These are phyloP conservation scores for Todiramphus saurophagus DNA, from an alignment of 2,113 vertebrate genomes.

Conservation along the genomic window DNA sequence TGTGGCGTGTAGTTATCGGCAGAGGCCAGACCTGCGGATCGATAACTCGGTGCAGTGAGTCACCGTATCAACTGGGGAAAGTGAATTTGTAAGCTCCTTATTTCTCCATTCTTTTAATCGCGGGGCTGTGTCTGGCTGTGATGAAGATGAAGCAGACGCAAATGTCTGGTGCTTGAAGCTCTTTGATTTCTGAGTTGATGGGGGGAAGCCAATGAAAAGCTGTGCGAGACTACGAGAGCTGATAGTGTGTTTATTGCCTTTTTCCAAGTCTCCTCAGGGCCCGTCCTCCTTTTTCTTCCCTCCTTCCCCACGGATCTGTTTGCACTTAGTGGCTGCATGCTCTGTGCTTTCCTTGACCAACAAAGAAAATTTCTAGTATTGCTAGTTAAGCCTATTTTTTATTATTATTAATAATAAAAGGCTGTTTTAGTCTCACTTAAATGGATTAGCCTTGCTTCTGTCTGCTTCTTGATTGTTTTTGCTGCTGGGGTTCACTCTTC, in stretches of 20 bases:
- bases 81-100: slow-evolving; percentile 66
- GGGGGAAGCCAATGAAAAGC: slow-evolving; percentile 58
- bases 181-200: slow-evolving; percentile 66
- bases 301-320: not conserved
- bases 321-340: not conserved
- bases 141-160: slow-evolving; percentile 67
- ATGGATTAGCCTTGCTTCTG: slow-evolving; percentile 62
- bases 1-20: slow-evolving; percentile 39
- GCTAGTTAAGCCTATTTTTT: slow-evolving; percentile 56
- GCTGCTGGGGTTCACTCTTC: slow-evolving; percentile 58
- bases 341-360: slow-evolving; percentile 33
- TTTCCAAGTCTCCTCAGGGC: not conserved
- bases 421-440: slow-evolving; percentile 47
- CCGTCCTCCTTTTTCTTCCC: not conserved
- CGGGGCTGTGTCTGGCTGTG: slow-evolving; percentile 47
- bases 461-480: slow-evolving; percentile 63
- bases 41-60: slow-evolving; percentile 35
- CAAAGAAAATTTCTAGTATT: slow-evolving; percentile 51
- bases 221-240: not conserved
- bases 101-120: slow-evolving; percentile 67
- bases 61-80: slow-evolving; percentile 22
- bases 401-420: slow-evolving; percentile 57
- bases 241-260: not conserved
- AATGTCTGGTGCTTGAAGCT: slow-evolving; percentile 57
- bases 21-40: slow-evolving; percentile 59